Conservation (phyloP, 2,797 vertebrate species). For the Melanotaenia parkinsoni region DNA sequence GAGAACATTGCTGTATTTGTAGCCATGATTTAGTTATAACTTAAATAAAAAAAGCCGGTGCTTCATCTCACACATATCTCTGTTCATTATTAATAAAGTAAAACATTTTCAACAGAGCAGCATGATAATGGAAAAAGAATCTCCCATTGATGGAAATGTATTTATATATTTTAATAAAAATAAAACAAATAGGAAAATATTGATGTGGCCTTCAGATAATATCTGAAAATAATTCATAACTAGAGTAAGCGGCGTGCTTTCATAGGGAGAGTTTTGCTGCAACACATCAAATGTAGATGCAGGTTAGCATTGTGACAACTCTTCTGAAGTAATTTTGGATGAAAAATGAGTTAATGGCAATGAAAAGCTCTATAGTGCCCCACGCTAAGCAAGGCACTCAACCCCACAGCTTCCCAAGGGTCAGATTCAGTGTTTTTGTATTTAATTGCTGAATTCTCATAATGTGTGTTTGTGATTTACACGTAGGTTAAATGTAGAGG, state of each 20-base stretch:
- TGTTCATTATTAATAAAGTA: background rate
- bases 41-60: background rate
- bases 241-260: background rate
- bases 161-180: too few species aligned
- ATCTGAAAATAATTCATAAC: background rate
- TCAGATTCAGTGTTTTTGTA: background rate
- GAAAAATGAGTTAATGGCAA: background rate
- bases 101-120: background rate
- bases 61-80: background rate
- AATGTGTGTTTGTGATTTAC: too few species aligned
- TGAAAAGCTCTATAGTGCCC: too few species aligned
- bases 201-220: background rate
- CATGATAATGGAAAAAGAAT: background rate
- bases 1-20: background rate
- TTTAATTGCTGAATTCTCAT: background rate
- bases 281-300: background rate
- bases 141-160: too few species aligned
- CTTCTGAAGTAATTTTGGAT: background rate
- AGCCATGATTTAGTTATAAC: background rate
- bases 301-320: background rate
- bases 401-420: background rate
- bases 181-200: too few species aligned
- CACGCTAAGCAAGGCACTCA: background rate
- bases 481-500: background rate
- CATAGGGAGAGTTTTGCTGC: background rate